Evolutionary conservation across 2,797 vertebrate genomes (phyloP).

Genomic region (Sebastes ruberrimus): DNA sequence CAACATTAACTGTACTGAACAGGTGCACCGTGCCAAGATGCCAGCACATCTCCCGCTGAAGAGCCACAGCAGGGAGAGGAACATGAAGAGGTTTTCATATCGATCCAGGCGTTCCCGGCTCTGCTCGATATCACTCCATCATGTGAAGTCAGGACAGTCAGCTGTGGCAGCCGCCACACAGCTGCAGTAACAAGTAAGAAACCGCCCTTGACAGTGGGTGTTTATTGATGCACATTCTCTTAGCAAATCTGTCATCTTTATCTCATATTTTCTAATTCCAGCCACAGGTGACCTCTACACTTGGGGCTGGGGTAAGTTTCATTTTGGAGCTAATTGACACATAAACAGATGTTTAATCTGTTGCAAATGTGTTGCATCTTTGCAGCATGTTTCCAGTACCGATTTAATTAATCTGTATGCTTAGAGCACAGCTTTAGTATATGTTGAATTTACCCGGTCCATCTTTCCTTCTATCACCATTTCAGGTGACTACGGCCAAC

Average conservation of each 20-base stretch:
- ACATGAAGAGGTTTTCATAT: constrained; percentile 82
- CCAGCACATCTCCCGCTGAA: background rate
- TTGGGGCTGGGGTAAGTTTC: constrained; percentile 95
- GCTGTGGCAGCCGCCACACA: constrained; percentile 95
- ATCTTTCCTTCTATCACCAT: constrained; percentile 4
- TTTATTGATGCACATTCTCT: background rate
- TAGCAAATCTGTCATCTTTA: constrained; percentile 43
- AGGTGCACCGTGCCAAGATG: constrained; percentile 19
- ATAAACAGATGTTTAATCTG: background rate
- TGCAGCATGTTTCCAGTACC: background rate
- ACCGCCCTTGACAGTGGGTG: background rate
- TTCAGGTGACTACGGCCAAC: constrained; percentile 93
- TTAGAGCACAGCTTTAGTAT: background rate
- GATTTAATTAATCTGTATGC: background rate
- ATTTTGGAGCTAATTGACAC: background rate
- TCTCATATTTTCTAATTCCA: constrained; percentile 65
- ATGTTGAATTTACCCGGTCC: background rate
- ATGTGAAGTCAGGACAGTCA: constrained; percentile 79
- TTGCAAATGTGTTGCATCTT: background rate
- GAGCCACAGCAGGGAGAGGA: constrained; percentile 34
- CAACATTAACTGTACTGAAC: constrained; percentile 1
- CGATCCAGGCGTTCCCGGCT: constrained; percentile 93
- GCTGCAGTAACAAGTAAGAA: constrained; percentile 88
- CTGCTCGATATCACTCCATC: constrained; percentile 87
- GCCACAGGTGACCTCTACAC: constrained; percentile 90